phyloP scores from a whole-genome alignment of 2,113 vertebrate species.

The Chrysemys picta region DNA sequence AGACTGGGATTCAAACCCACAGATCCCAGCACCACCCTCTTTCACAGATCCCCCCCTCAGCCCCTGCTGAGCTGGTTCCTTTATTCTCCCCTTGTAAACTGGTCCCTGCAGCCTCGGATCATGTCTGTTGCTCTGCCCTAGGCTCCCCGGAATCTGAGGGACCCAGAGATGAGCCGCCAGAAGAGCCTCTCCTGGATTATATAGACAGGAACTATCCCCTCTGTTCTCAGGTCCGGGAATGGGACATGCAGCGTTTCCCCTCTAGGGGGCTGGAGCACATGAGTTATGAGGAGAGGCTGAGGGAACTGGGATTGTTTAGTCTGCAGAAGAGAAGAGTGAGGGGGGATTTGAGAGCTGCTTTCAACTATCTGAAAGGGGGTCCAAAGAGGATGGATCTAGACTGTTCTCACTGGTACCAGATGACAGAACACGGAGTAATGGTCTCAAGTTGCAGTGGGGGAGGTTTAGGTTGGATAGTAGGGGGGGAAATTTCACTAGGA shows the following conservation, averaged over 20 bases:
- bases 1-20: neutral
- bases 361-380: no score
- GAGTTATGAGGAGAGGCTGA: no score
- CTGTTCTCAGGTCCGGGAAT: neutral
- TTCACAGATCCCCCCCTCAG: neutral
- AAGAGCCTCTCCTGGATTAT: neutral
- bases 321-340: no score
- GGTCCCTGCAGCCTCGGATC: neutral
- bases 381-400: no score
- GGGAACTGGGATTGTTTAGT: no score
- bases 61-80: neutral
- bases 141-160: no score
- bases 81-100: neutral
- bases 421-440: no score
- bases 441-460: no score
- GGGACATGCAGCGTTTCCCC: neutral
- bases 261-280: neutral
- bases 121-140: neutral
- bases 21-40: neutral
- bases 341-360: no score
- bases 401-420: no score
- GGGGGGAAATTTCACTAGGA: no score
- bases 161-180: neutral
- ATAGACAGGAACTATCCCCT: neutral
- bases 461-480: no score